Conservation (phyloP, 2,888 invertebrate genomes). For the Myathropa florea region DNA sequence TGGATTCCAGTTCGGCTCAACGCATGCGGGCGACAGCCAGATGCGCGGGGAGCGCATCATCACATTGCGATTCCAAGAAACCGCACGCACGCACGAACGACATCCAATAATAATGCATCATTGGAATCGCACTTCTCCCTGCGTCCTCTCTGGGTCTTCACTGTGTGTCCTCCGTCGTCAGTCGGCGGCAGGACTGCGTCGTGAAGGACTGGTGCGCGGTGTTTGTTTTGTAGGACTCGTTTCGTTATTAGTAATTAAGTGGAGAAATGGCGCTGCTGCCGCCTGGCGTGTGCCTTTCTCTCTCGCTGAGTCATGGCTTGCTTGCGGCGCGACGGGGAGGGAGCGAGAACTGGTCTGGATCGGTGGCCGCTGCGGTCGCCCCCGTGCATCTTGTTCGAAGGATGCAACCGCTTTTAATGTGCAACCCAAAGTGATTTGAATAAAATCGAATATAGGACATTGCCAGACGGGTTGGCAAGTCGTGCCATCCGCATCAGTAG, state of each 20-base stretch:
- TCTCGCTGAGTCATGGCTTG: constrained; percentile 55
- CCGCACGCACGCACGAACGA: constrained; percentile 66
- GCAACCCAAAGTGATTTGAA: constrained; percentile 63
- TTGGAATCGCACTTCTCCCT: constrained; percentile 23
- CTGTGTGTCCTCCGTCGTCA: background rate
- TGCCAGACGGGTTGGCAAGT: constrained; percentile 59
- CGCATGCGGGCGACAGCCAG: constrained; percentile 2
- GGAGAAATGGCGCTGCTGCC: constrained; percentile 68
- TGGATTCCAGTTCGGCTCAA: constrained; percentile 36
- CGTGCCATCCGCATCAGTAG: constrained; percentile 52
- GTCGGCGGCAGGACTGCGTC: background rate
- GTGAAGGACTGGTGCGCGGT: constrained; percentile 53
- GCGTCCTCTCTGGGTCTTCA: background rate
- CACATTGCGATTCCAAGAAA: constrained; percentile 55
- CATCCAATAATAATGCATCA: constrained; percentile 69
- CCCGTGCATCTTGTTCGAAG: constrained; percentile 24
- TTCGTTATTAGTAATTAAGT: constrained; percentile 70
- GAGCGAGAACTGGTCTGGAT: constrained; percentile 40
- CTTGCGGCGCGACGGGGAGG: background rate
- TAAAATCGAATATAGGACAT: constrained; percentile 68
- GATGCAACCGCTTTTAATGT: constrained; percentile 51
- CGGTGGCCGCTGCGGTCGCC: constrained; percentile 1
- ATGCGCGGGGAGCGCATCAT: constrained; percentile 38
- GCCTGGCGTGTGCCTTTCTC: constrained; percentile 71
- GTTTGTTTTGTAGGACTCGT: constrained; percentile 70